phyloP scores from a whole-genome alignment of 2,888 invertebrate genomes.

The Anagyrus pseudococci region DNA sequence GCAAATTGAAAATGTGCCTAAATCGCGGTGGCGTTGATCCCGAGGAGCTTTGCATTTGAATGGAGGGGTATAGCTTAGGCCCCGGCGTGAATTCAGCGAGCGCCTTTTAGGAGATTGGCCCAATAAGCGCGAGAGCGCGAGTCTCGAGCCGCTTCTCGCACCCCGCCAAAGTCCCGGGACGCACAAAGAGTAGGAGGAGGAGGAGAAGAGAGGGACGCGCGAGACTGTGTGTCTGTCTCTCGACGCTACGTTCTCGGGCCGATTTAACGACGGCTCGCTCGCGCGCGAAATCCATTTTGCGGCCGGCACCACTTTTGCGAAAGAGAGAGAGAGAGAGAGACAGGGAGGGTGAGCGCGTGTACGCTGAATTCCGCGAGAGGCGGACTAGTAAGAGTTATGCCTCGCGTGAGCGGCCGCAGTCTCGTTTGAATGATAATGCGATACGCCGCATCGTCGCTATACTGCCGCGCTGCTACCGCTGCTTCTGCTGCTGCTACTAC shows the following conservation, averaged over 20 bases:
- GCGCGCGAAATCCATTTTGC: background rate
- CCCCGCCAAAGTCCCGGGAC: background rate
- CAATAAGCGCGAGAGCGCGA: conserved; percentile 15
- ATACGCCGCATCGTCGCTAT: background rate
- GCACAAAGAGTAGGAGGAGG: background rate
- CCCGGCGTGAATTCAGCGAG: too few relatives aligned
- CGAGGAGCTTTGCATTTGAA: conserved; percentile 30
- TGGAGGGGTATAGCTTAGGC: too few relatives aligned
- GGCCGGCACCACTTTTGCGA: background rate
- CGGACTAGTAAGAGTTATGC: background rate
- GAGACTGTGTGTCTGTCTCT: too few relatives aligned
- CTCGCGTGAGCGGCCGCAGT: conserved; percentile 9
- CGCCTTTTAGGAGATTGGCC: conserved; percentile 38
- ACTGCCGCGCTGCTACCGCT: too few relatives aligned
- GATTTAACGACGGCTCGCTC: conserved; percentile 21
- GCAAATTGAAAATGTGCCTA: conserved; percentile 31
- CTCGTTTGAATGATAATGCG: conserved; percentile 26
- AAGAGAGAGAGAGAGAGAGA: background rate
- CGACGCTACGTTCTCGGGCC: conserved; percentile 1
- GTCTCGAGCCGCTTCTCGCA: background rate
- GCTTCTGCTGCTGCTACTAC: too few relatives aligned
- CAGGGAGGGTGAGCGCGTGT: background rate
- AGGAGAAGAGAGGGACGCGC: background rate
- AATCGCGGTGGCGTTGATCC: conserved; percentile 24
- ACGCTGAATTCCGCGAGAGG: background rate